Percentiles rank a stretch among this genome's conserved stretches.
Conservation (phyloP, 2,797 vertebrate genomes). For the Bradypodion ventrale region DNA sequence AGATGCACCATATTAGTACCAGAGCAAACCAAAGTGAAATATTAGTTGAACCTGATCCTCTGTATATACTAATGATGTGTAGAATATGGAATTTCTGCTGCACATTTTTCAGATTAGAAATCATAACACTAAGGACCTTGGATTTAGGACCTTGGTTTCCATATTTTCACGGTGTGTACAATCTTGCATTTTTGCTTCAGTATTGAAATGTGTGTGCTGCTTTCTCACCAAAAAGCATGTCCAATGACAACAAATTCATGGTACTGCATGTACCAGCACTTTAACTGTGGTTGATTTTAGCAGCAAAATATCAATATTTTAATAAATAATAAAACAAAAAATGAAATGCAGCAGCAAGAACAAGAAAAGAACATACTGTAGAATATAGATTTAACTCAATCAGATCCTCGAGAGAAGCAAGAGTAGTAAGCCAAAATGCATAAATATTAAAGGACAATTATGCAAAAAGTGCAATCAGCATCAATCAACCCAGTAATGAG, state of each 20-base stretch:
- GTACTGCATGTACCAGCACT: background rate
- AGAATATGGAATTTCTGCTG: background rate
- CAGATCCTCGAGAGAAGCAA: background rate
- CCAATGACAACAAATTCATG: background rate
- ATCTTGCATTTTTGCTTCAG: background rate
- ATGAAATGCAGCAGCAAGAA: background rate
- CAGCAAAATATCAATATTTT: background rate
- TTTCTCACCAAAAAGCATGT: background rate
- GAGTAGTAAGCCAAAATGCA: constrained; percentile 3
- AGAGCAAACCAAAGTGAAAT: background rate
- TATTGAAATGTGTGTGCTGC: background rate
- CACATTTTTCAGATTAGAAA: background rate
- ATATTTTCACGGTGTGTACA: background rate
- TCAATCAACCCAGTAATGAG: background rate
- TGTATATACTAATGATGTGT: fast-evolving
- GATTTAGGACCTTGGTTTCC: background rate
- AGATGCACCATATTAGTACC: constrained; percentile 2
- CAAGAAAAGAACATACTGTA: too few relatives aligned
- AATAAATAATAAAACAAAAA: background rate
- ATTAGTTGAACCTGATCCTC: fast-evolving
- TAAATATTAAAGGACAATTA: constrained; percentile 20
- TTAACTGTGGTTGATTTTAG: background rate
- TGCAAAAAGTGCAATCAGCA: constrained; percentile 8
- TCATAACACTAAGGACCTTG: background rate
- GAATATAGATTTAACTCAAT: background rate